These are phyloP conservation scores for Atherix ibis DNA, from an alignment of 2,888 invertebrate genomes.

Conservation along the genomic window DNA sequence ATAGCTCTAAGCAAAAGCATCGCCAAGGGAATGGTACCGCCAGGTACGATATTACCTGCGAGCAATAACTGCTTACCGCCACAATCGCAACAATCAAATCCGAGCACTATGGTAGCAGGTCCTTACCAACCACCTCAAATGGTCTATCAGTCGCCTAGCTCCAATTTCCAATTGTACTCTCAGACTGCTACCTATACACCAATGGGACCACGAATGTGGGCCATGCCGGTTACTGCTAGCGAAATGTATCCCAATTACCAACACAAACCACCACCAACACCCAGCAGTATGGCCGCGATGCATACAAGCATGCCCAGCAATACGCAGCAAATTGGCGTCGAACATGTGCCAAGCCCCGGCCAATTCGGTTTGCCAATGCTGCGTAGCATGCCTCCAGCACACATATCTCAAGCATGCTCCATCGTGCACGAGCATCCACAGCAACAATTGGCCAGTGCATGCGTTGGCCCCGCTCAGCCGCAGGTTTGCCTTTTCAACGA, in stretches of 20 bases:
- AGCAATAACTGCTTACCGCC: constrained; percentile 4
- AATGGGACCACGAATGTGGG: constrained; percentile 16
- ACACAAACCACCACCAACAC: constrained; percentile 2
- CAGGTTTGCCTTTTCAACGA: background rate
- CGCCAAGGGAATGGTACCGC: constrained; percentile 9
- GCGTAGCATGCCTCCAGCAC: no score
- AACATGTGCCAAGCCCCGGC: no score
- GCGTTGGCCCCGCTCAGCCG: background rate
- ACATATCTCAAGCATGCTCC: no score
- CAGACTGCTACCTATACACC: constrained; percentile 17
- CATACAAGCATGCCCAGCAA: no score
- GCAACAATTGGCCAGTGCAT: no score
- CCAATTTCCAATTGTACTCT: constrained; percentile 7
- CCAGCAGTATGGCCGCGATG: no score
- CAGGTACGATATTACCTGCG: constrained; percentile 4
- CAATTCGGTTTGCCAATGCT: no score
- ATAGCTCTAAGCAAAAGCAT: constrained; percentile 33
- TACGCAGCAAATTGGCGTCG: no score
- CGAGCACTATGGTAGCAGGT: no score
- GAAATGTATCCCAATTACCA: constrained; percentile 11
- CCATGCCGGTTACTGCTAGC: constrained; percentile 3
- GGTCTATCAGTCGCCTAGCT: constrained; percentile 3
- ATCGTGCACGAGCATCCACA: no score
- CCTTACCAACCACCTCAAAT: constrained; percentile 9
- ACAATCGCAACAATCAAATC: constrained; percentile 4